Percentiles rank a stretch among this genome's conserved stretches.
Evolutionary conservation across 2,797 vertebrate species (phyloP).

Genomic region (Lycodopsis pacificus): DNA sequence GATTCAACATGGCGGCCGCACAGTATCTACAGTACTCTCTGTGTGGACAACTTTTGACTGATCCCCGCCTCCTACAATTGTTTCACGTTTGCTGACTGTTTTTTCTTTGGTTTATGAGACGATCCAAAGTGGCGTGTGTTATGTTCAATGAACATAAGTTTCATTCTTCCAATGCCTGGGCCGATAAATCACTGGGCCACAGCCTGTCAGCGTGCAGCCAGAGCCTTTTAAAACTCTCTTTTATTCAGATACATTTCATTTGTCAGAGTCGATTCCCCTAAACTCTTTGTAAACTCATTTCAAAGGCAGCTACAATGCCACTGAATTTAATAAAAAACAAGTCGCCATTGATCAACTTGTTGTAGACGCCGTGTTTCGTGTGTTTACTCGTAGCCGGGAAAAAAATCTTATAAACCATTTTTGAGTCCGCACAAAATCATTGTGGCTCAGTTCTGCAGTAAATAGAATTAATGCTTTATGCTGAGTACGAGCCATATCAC

Average conservation of each 20-base stretch:
- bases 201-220: slow-evolving; percentile 80
- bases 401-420: slow-evolving; percentile 69
- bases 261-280: slow-evolving; percentile 84
- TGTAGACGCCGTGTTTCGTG: slow-evolving; percentile 78
- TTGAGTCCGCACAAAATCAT: slow-evolving; percentile 60
- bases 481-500: slow-evolving; percentile 69
- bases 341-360: slow-evolving; percentile 86
- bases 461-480: slow-evolving; percentile 77
- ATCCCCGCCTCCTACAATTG: slow-evolving; percentile 51
- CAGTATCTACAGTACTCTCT: slow-evolving; percentile 13
- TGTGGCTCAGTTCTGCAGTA: slow-evolving; percentile 46
- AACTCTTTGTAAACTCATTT: slow-evolving; percentile 84
- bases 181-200: slow-evolving; percentile 84
- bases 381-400: slow-evolving; percentile 71
- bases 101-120: slow-evolving; percentile 74
- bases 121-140: slow-evolving; percentile 72
- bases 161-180: slow-evolving; percentile 62
- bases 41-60: slow-evolving; percentile 58
- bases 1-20: slow-evolving; percentile 8
- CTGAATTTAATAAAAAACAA: slow-evolving; percentile 83
- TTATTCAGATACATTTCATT: slow-evolving; percentile 88
- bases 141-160: slow-evolving; percentile 74
- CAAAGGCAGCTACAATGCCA: slow-evolving; percentile 78
- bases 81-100: slow-evolving; percentile 62
- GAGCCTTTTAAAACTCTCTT: slow-evolving; percentile 82